Conservation (phyloP, 2,113 vertebrate genomes). For the Campylorhamphus procurvoides region DNA sequence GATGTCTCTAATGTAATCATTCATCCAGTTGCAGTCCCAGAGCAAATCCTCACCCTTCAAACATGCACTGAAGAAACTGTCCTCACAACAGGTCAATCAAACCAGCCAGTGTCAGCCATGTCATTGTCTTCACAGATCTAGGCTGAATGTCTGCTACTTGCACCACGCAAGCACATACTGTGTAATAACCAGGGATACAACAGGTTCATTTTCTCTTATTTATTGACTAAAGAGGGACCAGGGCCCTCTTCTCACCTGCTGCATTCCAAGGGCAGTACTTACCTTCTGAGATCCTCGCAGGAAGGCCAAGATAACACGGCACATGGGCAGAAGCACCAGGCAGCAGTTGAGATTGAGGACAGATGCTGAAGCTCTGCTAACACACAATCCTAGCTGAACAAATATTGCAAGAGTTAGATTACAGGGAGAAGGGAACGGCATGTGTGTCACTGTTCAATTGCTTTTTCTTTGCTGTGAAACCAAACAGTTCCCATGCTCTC, state of each 20-base stretch:
- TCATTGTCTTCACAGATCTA: neutral
- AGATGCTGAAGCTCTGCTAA: constrained; percentile 95
- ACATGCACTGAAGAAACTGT: neutral
- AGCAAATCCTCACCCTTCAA: neutral
- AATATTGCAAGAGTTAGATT: constrained; percentile 74
- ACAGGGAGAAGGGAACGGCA: neutral
- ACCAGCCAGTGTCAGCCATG: neutral
- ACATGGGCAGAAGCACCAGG: constrained; percentile 91
- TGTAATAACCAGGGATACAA: neutral
- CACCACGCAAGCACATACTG: neutral
- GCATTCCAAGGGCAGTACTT: neutral
- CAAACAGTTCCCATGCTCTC: neutral
- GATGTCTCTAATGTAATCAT: neutral
- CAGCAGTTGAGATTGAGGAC: constrained; percentile 97
- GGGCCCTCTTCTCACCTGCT: too few species aligned
- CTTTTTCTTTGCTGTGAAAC: neutral
- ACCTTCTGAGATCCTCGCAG: constrained; percentile 88
- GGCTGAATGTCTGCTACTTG: neutral
- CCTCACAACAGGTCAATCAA: neutral
- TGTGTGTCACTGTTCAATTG: neutral
- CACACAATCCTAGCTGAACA: constrained; percentile 93
- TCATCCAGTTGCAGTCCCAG: neutral
- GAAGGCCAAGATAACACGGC: constrained; percentile 86
- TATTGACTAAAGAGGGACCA: neutral
- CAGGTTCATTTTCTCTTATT: neutral